phyloP scores from a whole-genome alignment of 1,140 invertebrate species.

The Drosophila prosaltans region DNA sequence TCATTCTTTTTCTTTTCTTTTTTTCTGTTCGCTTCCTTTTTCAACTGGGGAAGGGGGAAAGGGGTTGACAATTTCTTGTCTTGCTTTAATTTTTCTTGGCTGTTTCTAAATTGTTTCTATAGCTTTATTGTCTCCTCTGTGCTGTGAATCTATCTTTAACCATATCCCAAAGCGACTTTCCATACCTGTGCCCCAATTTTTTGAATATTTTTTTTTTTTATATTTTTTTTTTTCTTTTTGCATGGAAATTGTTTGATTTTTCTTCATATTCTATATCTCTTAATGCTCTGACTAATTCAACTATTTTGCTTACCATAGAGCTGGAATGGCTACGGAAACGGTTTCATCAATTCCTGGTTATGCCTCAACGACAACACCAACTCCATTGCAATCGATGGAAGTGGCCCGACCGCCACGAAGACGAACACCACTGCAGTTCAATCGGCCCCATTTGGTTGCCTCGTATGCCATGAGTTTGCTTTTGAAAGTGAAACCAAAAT shows the following conservation, averaged over 20 bases:
- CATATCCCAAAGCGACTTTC: too few relatives aligned
- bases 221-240: neutral
- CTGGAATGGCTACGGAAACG: neutral
- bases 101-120: too few relatives aligned
- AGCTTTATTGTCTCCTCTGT: too few relatives aligned
- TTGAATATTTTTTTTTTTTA: neutral
- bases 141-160: too few relatives aligned
- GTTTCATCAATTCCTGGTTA: conserved; percentile 15
- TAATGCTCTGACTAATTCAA: neutral
- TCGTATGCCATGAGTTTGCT: conserved; percentile 69
- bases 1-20: too few relatives aligned
- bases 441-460: conserved; percentile 66
- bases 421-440: conserved; percentile 58
- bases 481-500: conserved; percentile 63
- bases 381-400: conserved; percentile 6
- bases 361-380: conserved; percentile 14
- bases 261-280: neutral
- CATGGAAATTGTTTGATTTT: neutral
- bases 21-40: too few relatives aligned
- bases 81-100: too few relatives aligned
- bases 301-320: neutral
- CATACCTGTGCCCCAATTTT: neutral
- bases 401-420: conserved; percentile 56
- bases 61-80: too few relatives aligned
- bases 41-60: too few relatives aligned